These are phyloP conservation scores for Koerneria pararmatus DNA, from an alignment of 2,888 invertebrate species.

Conservation along the genomic window DNA sequence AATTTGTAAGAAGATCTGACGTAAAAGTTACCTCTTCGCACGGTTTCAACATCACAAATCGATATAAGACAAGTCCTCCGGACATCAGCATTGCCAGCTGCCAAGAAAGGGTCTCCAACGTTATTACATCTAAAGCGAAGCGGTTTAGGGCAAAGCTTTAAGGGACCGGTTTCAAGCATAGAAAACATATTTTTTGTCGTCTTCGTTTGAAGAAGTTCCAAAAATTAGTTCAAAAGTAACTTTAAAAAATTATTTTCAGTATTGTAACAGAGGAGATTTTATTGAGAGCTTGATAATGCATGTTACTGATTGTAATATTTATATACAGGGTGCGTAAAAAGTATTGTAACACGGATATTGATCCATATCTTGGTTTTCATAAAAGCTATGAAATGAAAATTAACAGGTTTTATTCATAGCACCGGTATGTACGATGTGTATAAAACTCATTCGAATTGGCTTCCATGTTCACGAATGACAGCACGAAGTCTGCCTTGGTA, in stretches of 20 bases:
- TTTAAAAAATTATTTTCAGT: slow-evolving; percentile 12
- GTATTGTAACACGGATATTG: too few relatives aligned
- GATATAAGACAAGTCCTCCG: slow-evolving; percentile 33
- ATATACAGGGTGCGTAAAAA: too few relatives aligned
- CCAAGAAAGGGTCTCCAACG: slow-evolving; percentile 35
- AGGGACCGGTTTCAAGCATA: neutral
- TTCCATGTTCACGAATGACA: too few relatives aligned
- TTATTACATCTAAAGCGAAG: slow-evolving; percentile 28
- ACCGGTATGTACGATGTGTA: too few relatives aligned
- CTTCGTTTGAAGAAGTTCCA: too few relatives aligned
- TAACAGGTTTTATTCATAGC: too few relatives aligned
- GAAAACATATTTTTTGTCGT: neutral
- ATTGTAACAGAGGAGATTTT: slow-evolving; percentile 22
- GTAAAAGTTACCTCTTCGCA: slow-evolving; percentile 35
- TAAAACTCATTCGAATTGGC: too few relatives aligned
- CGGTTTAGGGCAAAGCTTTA: neutral
- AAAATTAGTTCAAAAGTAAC: neutral
- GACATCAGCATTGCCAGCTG: slow-evolving; percentile 31
- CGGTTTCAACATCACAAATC: slow-evolving; percentile 30
- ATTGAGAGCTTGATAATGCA: slow-evolving; percentile 23
- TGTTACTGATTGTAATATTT: too few relatives aligned
- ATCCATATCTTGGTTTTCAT: too few relatives aligned
- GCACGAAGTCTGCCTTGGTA: too few relatives aligned
- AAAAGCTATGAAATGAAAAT: too few relatives aligned
- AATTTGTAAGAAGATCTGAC: too few relatives aligned